A percentile compares a stretch with the other conserved stretches of the same genome.
Evolutionary conservation across 2,888 invertebrate genomes (phyloP).

Genomic region (Eristalis arbustorum): DNA sequence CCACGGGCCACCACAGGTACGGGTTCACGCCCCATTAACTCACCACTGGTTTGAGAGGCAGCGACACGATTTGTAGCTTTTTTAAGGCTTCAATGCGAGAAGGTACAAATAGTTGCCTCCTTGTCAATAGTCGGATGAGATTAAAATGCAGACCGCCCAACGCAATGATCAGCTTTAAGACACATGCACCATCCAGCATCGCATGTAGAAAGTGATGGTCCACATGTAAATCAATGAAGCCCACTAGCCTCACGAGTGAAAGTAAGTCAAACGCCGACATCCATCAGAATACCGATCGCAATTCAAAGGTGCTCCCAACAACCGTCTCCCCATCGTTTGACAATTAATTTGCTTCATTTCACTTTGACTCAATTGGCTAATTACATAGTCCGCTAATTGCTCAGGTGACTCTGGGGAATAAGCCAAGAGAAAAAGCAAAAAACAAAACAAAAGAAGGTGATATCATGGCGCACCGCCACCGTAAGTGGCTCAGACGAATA

Average conservation of each 20-base stretch:
- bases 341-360: slow-evolving; percentile 55
- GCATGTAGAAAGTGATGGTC: not conserved
- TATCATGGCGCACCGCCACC: slow-evolving; percentile 35
- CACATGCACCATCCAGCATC: not conserved
- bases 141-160: no score
- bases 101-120: no score
- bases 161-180: no score
- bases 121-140: no score
- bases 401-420: slow-evolving; percentile 46
- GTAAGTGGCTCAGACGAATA: slow-evolving; percentile 42
- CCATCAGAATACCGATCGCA: slow-evolving; percentile 27
- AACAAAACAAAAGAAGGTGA: slow-evolving; percentile 50
- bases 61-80: no score
- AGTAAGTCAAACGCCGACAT: slow-evolving; percentile 35
- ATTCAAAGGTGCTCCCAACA: not conserved
- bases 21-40: no score
- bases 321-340: slow-evolving; percentile 33
- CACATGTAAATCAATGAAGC: slow-evolving; percentile 23
- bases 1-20: no score
- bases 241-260: slow-evolving; percentile 23
- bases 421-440: not conserved
- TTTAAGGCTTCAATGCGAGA: no score
- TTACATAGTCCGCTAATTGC: slow-evolving; percentile 59
- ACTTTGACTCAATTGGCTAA: slow-evolving; percentile 46
- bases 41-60: no score